Base-by-base conservation (phyloP, 2,797 vertebrate genomes). In the Podargus strigoides region DNA sequence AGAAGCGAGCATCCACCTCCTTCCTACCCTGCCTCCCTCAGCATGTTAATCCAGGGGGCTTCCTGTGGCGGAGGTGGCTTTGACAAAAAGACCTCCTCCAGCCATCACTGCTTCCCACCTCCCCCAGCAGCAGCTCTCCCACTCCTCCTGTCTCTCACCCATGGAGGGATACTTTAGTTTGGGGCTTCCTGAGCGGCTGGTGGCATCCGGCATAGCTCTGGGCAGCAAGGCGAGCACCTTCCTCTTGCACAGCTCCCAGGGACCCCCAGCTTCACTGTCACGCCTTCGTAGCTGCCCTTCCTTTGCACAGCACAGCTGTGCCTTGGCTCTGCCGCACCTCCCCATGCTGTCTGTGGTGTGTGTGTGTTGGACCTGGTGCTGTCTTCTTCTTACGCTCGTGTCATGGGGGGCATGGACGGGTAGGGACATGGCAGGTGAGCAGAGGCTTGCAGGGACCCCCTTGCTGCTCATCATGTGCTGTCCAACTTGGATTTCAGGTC, bases 221-320 rank as follows among this genome's bases (percentile, higher is more conserved):
- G 85, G 85, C 7, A 5, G 74, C 85, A 83, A 84, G 67, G 49
- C 27, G 12, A n/a, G n/a, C n/a, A n/a, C n/a, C n/a, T n/a, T n/a
- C n/a, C n/a, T n/a, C n/a, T n/a, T n/a, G n/a, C n/a, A n/a, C n/a
- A n/a, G n/a, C n/a, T n/a, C n/a, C n/a, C n/a, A n/a, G n/a, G n/a
- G n/a, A n/a, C n/a, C 26, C 55, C 36, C 26, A n/a, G 94, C 93
- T 96, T 96, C 3, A 58, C 92, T 50, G 42, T 89, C 76, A 75
- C 6, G 3, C 81, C 63, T 55, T 60, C 2, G 20, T 3, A 23
- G 74, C 77, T 72, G 60, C 64, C 68, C 59, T 89, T 82, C 63
- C 79, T 79, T 67, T 3, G 41, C 92, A 92, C 81, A 79, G 93
- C 92, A 89, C 63, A 0, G 93, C 92, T 82, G 76, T 18, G 14